Percentiles rank a stretch among this genome's conserved stretches.
Conservation (phyloP, 1,140 invertebrate genomes). For the Oedothorax gibbosus region DNA sequence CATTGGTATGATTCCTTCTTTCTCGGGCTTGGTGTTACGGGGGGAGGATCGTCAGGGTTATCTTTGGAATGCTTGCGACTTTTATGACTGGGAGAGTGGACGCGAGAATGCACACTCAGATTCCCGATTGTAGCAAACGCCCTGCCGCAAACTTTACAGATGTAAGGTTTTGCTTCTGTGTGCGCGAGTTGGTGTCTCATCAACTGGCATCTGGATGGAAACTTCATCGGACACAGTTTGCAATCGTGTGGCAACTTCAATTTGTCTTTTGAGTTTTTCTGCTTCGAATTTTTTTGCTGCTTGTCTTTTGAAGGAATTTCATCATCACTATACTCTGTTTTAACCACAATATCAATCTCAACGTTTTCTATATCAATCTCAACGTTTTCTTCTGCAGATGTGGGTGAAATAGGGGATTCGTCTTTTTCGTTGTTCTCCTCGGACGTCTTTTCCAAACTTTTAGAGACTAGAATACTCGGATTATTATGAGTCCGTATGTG, state of each 20-base stretch:
- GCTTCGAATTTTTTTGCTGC: no score
- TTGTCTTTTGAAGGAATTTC: no score
- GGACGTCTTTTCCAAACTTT: no score
- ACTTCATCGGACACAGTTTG: neutral
- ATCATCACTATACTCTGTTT: no score
- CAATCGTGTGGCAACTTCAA: slow-evolving; percentile 7
- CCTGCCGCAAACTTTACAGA: slow-evolving; percentile 19
- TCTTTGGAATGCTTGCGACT: neutral
- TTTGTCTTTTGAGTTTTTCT: no score
- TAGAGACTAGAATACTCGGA: neutral
- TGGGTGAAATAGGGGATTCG: no score
- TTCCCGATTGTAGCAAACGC: slow-evolving; percentile 13
- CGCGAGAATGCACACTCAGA: slow-evolving; percentile 9
- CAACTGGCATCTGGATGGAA: slow-evolving; percentile 4
- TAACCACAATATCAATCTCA: no score
- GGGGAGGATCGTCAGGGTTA: no score
- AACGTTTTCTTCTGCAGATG: no score
- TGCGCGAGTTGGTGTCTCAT: neutral
- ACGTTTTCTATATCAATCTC: no score
- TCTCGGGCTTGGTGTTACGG: no score
- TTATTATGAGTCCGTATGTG: slow-evolving; percentile 4
- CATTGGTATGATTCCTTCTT: neutral
- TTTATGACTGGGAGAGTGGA: neutral
- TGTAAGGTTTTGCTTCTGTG: slow-evolving; percentile 14
- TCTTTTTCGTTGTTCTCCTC: no score